Evolutionary conservation across 2,888 invertebrate genomes (phyloP).

Genomic region (Meloe dianella): DNA sequence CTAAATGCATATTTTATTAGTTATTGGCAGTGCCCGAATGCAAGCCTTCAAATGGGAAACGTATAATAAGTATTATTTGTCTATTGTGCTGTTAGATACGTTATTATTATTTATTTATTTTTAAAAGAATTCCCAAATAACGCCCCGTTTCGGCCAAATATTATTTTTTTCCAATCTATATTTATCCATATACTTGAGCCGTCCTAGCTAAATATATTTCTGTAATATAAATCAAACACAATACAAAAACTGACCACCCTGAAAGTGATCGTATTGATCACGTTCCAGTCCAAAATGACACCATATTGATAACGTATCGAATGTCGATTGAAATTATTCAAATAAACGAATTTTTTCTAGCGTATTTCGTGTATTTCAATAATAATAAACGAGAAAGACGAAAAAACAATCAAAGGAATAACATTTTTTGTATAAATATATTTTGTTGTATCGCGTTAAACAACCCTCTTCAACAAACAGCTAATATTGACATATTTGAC

Average conservation of each 20-base stretch:
- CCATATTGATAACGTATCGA: conserved; percentile 20
- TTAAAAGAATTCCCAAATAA: background rate
- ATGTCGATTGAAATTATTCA: conserved; percentile 28
- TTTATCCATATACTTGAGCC: conserved; percentile 29
- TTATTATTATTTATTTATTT: no score
- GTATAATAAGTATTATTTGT: background rate
- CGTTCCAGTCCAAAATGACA: conserved; percentile 20
- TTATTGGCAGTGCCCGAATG: conserved; percentile 45
- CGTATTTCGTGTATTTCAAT: background rate
- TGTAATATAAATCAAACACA: background rate
- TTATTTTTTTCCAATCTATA: conserved; percentile 14
- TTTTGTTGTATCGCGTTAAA: background rate
- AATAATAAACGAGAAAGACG: background rate
- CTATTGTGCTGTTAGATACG: background rate
- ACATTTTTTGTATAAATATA: no score
- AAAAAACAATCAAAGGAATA: background rate
- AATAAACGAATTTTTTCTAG: conserved; percentile 16
- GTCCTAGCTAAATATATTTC: conserved; percentile 27
- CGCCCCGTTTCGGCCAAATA: background rate
- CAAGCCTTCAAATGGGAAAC: background rate
- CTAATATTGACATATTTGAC: conserved; percentile 10
- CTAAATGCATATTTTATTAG: conserved; percentile 52
- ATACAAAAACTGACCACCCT: conserved; percentile 22
- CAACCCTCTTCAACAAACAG: background rate
- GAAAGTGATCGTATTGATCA: conserved; percentile 31